These are phyloP conservation scores for Vanessa atalanta DNA, from an alignment of 1,140 invertebrate species.

Conservation along the genomic window DNA sequence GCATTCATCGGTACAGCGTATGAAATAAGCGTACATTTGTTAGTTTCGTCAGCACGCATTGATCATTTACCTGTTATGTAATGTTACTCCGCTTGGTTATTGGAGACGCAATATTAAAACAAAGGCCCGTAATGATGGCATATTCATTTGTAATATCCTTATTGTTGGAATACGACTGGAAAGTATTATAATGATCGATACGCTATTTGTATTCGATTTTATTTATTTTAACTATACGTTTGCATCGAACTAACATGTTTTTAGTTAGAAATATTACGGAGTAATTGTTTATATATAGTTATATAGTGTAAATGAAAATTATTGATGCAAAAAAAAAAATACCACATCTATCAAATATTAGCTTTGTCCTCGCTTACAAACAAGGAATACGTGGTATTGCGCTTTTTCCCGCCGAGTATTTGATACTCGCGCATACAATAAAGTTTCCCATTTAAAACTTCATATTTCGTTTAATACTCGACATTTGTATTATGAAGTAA, in stretches of 20 bases:
- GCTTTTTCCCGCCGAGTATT: not conserved
- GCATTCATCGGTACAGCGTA: constrained; percentile 63
- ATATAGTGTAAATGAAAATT: no score
- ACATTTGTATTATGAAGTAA: constrained; percentile 4
- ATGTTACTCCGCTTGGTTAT: constrained; percentile 8
- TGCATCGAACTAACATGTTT: no score
- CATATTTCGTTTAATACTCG: constrained; percentile 7
- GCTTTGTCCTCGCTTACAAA: not conserved
- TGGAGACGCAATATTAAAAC: constrained; percentile 14
- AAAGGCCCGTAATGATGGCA: not conserved
- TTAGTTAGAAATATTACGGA: no score
- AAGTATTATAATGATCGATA: no score
- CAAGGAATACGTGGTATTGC: not conserved
- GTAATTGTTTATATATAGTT: no score
- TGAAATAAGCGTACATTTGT: constrained; percentile 12
- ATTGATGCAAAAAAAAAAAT: no score
- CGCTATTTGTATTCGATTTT: no score
- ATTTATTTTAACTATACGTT: no score
- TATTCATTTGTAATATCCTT: no score
- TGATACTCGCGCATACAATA: not conserved
- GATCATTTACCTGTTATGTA: constrained; percentile 19
- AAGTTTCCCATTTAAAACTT: constrained; percentile 10
- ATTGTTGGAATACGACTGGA: no score
- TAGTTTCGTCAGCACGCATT: constrained; percentile 5
- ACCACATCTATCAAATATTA: not conserved